Conservation (phyloP, 2,797 vertebrate genomes). For the Spatula clypeata region DNA sequence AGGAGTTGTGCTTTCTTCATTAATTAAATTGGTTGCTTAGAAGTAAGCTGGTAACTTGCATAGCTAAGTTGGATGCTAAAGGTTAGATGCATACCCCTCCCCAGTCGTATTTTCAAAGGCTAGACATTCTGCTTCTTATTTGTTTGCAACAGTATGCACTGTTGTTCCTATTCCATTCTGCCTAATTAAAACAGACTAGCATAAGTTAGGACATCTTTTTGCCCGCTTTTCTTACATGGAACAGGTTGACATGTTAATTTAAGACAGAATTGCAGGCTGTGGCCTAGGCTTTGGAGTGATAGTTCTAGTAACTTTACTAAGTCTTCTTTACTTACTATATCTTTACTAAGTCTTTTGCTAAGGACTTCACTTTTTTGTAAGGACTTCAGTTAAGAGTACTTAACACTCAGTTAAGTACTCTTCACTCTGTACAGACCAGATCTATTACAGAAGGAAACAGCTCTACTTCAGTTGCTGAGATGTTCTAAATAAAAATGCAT, state of each 20-base stretch:
- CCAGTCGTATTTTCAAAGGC: background rate
- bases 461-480: background rate
- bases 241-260: background rate
- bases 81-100: background rate
- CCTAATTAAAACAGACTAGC: background rate
- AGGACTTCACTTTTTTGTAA: background rate
- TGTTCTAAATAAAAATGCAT: background rate
- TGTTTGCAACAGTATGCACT: background rate
- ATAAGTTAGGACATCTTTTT: background rate
- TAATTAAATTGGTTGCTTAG: background rate
- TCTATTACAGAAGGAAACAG: background rate
- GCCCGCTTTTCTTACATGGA: background rate
- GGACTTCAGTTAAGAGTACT: too few relatives aligned
- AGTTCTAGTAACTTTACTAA: background rate
- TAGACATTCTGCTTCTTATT: background rate
- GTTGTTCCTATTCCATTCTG: background rate
- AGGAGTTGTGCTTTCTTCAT: background rate
- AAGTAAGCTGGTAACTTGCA: background rate
- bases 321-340: too few relatives aligned
- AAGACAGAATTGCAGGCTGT: background rate
- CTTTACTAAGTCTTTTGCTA: too few relatives aligned
- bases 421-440: background rate
- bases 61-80: background rate
- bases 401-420: background rate
- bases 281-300: background rate